Evolutionary conservation across 2,888 invertebrate genomes (phyloP), one percentile per base, ranked within the genome.

Genomic region (Coelinius sp.): DNA sequence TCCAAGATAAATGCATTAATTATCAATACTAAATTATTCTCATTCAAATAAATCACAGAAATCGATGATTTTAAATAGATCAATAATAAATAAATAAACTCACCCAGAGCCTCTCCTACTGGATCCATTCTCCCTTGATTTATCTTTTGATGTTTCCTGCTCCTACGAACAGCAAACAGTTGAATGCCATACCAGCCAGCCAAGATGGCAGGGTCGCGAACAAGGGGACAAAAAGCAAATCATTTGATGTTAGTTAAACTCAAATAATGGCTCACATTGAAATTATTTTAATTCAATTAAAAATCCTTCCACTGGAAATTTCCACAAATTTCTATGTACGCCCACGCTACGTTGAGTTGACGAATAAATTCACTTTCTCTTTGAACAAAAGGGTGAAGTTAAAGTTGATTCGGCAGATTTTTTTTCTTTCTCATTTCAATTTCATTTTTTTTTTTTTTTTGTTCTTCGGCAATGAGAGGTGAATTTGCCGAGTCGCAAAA

Each of bases 61-160:
- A n/a, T 22, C 12, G 63, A 44, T 14, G 12, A 63, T 41, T 22
- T 27, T 7, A 62, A 24, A 24, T 14, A 17, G 5, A 20, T 4
- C 2, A 49, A 10, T 31, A 17, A 59, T 5, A 49, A 49, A 14
- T 62, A 7, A 49, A 20, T 52, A 27, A 74, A 89, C 90, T 90
- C 86, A 91, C 91, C 91, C 90, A 74, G 90, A 89, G 27, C 88
- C 86, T 78, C 89, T 89, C 76, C 88, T 89, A 75, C 89, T 86
- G 78, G 91, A 92, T 80, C 91, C 91, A 86, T 93, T 91, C 84
- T 91, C 93, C 84, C 90, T 91, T 81, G 91, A 81, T 81, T 86
- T 86, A 80, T 87, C 87, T 84, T 86, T 86, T 83, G 84, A 81
- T n/a, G 81, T 82, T 80, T 86, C 86, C 83, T 85, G 86, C 83